Conservation (phyloP, 2,797 vertebrate species). For the Podargus strigoides region DNA sequence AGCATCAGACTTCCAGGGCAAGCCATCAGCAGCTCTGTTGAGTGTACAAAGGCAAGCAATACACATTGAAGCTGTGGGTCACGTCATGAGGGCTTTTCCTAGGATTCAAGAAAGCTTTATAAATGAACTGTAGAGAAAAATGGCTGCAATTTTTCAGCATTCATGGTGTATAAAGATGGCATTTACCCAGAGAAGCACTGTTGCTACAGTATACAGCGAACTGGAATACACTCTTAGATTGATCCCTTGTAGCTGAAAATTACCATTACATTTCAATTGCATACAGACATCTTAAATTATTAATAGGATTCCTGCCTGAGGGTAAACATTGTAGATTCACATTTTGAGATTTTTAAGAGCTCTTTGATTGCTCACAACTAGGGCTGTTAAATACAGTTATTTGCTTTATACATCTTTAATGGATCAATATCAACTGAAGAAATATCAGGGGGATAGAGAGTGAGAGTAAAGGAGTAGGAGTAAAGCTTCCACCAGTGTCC, state of each 20-base stretch:
- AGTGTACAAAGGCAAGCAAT: neutral
- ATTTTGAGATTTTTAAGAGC: constrained; percentile 29
- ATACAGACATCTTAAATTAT: constrained; percentile 42
- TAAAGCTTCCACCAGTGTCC: neutral
- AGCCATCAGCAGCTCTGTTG: neutral
- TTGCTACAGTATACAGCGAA: neutral
- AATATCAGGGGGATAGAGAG: neutral
- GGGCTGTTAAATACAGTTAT: constrained; percentile 47
- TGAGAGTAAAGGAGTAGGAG: neutral
- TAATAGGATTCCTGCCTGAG: constrained; percentile 17
- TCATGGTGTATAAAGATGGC: neutral
- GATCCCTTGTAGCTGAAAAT: constrained; percentile 35
- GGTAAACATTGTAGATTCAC: constrained; percentile 22
- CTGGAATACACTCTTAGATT: neutral
- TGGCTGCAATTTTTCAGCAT: neutral
- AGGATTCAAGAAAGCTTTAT: neutral
- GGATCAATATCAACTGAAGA: constrained; percentile 24
- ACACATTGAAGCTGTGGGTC: accelerated
- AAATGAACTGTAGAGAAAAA: neutral
- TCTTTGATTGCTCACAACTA: constrained; percentile 31
- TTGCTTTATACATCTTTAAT: constrained; percentile 35
- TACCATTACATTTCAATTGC: constrained; percentile 27
- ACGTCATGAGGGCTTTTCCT: neutral
- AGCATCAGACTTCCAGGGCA: neutral
- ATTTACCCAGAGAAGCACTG: neutral